These are phyloP conservation scores for Plecturocebus donacophilus DNA, from an alignment of 2,113 vertebrate species.

Conservation along the genomic window DNA sequence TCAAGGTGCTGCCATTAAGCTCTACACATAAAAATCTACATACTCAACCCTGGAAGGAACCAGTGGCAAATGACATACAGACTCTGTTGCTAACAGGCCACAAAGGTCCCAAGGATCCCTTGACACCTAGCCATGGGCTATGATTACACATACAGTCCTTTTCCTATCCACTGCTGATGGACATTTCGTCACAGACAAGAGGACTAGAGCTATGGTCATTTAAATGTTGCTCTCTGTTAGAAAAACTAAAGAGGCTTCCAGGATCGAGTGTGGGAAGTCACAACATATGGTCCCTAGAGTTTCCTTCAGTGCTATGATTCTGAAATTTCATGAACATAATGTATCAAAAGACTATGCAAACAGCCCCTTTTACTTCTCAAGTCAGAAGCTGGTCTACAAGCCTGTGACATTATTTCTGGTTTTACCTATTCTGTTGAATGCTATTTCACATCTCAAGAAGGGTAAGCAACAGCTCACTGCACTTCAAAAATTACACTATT, in stretches of 20 bases:
- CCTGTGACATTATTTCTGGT: background rate
- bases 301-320: background rate
- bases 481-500: slow-evolving; percentile 15
- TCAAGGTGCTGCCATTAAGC: background rate
- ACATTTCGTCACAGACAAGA: background rate
- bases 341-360: background rate
- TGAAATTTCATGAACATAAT: background rate
- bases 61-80: background rate
- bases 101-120: background rate
- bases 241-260: background rate
- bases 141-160: background rate
- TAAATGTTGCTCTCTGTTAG: background rate
- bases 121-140: background rate
- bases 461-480: background rate
- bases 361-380: background rate
- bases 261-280: background rate
- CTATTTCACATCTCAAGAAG: background rate
- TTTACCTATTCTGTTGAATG: background rate
- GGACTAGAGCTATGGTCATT: background rate
- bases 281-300: background rate
- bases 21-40: background rate
- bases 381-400: background rate
- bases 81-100: background rate
- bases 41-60: background rate
- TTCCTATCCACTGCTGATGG: background rate